These are phyloP conservation scores for Anhinga rufa DNA, from an alignment of 2,113 vertebrate species.

Conservation along the genomic window DNA sequence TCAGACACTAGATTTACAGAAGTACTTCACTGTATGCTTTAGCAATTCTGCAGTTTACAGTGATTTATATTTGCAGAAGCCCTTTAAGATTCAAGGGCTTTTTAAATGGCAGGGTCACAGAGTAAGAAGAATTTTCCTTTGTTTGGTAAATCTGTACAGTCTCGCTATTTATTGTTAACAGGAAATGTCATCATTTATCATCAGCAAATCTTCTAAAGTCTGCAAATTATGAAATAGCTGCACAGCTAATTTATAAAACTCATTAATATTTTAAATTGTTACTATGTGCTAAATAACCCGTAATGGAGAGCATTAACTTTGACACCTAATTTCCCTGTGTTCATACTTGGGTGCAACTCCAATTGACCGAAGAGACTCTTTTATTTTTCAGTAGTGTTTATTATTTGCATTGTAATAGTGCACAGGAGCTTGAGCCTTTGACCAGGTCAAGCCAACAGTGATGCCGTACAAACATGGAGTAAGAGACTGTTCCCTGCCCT, in stretches of 20 bases:
- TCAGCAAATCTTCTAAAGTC: neutral
- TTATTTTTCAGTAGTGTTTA: constrained; percentile 35
- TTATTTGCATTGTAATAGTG: constrained; percentile 30
- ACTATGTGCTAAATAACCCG: neutral
- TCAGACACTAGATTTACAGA: neutral
- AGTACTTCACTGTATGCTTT: neutral
- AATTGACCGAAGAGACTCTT: neutral
- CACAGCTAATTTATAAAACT: neutral
- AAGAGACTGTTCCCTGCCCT: neutral
- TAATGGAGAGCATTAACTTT: neutral
- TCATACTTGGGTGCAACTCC: neutral
- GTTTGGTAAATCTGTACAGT: neutral
- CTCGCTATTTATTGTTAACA: neutral
- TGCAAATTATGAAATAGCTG: neutral
- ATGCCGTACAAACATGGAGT: neutral
- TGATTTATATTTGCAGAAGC: neutral
- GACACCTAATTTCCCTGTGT: neutral
- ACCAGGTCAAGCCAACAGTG: neutral
- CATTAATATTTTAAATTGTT: neutral
- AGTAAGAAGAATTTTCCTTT: neutral
- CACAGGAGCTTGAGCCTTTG: neutral
- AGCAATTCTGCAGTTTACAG: neutral
- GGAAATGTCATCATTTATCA: constrained; percentile 12
- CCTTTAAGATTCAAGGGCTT: neutral
- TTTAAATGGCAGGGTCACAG: neutral